Conservation (phyloP, 2,797 vertebrate genomes). For the Typhlichthys eigenmanni region DNA sequence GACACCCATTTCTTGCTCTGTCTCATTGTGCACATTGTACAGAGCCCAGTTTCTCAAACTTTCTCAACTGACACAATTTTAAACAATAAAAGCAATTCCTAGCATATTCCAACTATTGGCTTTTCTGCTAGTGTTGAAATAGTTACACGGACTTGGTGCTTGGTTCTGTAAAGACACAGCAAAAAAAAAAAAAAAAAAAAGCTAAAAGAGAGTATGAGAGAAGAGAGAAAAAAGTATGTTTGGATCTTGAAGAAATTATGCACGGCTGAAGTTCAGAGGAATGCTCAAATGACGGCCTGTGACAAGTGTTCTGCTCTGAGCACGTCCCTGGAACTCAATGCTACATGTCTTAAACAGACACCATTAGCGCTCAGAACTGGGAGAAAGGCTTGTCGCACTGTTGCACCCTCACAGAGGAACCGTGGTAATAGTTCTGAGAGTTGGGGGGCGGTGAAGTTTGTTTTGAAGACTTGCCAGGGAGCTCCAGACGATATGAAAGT, state of each 20-base stretch:
- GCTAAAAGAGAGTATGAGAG: not conserved
- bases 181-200: slow-evolving; percentile 29
- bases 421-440: slow-evolving; percentile 50
- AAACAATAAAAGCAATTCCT: slow-evolving; percentile 60
- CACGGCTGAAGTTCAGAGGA: slow-evolving; percentile 73
- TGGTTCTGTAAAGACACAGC: slow-evolving; percentile 62
- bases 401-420: slow-evolving; percentile 46
- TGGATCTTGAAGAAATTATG: slow-evolving; percentile 74
- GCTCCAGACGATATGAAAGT: slow-evolving; percentile 56
- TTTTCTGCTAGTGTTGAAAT: slow-evolving; percentile 72
- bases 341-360: slow-evolving; percentile 56
- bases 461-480: slow-evolving; percentile 66
- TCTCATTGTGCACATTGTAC: slow-evolving; percentile 59
- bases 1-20: slow-evolving; percentile 31
- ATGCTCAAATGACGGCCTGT: slow-evolving; percentile 64
- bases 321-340: slow-evolving; percentile 55
- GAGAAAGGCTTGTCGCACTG: slow-evolving; percentile 54
- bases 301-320: slow-evolving; percentile 70
- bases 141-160: slow-evolving; percentile 66
- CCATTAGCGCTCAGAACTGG: slow-evolving; percentile 67
- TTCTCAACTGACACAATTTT: slow-evolving; percentile 45
- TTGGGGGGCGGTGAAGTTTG: slow-evolving; percentile 59
- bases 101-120: slow-evolving; percentile 62
- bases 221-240: slow-evolving; percentile 31
- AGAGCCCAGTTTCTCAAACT: slow-evolving; percentile 70